These are phyloP conservation scores for Eurystomus gularis DNA, from an alignment of 2,113 vertebrate species.

Conservation along the genomic window DNA sequence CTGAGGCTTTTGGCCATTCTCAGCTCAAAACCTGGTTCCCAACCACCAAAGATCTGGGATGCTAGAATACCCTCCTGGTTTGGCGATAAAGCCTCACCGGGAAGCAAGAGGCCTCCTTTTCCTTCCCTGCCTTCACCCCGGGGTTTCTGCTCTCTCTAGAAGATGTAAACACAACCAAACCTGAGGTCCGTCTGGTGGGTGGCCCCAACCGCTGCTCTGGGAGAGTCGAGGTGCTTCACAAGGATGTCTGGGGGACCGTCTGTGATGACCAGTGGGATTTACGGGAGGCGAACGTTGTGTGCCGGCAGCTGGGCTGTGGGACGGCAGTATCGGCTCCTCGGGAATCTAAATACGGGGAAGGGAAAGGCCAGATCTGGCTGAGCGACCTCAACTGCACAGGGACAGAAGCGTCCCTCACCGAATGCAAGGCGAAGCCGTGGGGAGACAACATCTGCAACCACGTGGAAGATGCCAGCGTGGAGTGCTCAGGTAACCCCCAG, in stretches of 20 bases:
- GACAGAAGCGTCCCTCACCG: constrained; percentile 1
- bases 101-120: background rate
- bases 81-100: background rate
- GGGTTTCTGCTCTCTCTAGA: background rate
- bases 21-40: background rate
- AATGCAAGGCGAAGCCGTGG: background rate
- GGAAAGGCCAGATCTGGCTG: background rate
- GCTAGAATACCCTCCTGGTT: background rate
- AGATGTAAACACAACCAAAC: background rate
- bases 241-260: constrained; percentile 78
- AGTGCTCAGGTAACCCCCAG: constrained; percentile 39
- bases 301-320: constrained; percentile 50
- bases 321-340: background rate
- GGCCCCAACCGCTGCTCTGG: constrained; percentile 82
- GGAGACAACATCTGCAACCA: constrained; percentile 50
- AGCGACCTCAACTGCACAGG: background rate
- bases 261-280: constrained; percentile 50
- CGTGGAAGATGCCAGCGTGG: constrained; percentile 12
- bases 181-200: constrained; percentile 73
- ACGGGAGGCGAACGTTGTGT: constrained; percentile 27
- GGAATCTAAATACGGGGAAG: background rate
- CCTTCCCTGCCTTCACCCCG: background rate
- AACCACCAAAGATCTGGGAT: background rate
- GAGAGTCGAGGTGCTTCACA: constrained; percentile 82
- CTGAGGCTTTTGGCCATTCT: background rate